Conservation (phyloP, 2,888 invertebrate genomes). For the Rambutsinella grinnellia region DNA sequence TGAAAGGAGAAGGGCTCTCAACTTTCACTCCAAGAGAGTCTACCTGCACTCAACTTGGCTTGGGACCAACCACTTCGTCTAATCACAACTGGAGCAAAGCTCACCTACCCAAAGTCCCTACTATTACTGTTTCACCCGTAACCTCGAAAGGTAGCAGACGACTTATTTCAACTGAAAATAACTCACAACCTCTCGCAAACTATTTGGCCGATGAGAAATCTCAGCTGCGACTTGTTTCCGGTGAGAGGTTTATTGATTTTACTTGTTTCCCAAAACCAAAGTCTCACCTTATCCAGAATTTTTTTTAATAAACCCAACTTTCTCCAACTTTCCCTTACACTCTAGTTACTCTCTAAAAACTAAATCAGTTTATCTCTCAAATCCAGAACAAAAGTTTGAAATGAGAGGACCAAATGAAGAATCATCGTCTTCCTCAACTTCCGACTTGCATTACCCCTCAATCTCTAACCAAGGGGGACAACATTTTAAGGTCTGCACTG, state of each 20-base stretch:
- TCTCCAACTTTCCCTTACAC: not conserved
- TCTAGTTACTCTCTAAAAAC: not conserved
- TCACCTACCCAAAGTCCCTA: not conserved
- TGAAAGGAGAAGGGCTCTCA: slow-evolving; percentile 8
- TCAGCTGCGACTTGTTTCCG: not conserved
- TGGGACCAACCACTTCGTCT: not conserved
- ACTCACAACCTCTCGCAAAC: not conserved
- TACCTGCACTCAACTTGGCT: not conserved
- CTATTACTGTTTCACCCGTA: not conserved
- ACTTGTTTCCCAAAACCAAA: not conserved
- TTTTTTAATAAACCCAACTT: not conserved
- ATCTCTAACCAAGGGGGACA: not conserved
- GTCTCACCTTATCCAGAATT: too few species aligned
- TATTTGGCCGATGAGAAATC: not conserved
- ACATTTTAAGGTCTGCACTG: too few species aligned
- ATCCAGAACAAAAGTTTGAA: too few species aligned
- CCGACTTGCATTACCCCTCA: too few species aligned
- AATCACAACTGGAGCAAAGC: slow-evolving; percentile 7
- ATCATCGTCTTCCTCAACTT: slow-evolving; percentile 1
- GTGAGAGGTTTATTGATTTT: not conserved
- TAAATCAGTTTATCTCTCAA: not conserved
- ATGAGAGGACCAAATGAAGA: slow-evolving; percentile 28
- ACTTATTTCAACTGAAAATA: not conserved
- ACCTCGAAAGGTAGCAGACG: not conserved
- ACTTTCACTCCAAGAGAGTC: slow-evolving; percentile 31